Base-by-base conservation (phyloP, 2,797 vertebrate genomes). In the Heterohyrax brucei region DNA sequence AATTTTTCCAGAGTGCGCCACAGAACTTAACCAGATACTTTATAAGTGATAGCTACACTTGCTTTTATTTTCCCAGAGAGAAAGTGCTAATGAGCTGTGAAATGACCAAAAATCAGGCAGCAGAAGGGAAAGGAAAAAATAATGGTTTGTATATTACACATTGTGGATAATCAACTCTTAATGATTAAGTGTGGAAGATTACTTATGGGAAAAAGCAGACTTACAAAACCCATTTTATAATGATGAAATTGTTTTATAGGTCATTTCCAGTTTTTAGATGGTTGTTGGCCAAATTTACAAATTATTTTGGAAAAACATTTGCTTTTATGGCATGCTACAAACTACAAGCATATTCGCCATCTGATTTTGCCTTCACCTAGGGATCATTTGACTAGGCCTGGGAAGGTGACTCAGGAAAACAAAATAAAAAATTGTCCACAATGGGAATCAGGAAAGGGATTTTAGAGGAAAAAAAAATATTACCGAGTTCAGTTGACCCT, bases 31-130 rank as follows among this genome's bases (percentile, higher is more conserved):
- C 18, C n/a, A 82, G 75, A 85, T 82, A 68, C 22, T 79, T 91
- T 39, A 39, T 39, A 3, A 84, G 39, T 83, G 73, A 84, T 72
- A 92, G 68, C 48, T 95, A 66, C 59, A 94, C 84, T 96, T 96
- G 72, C 82, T 96, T 96, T 91, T 96, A 88, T 96, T 96, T 95
- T 94, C 93, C 66, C 70, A 87, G 26, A 56, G 83, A 91, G 56
- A 95, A 94, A 92, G 81, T 85, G 64, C 70, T 83, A 95, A 94
- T 89, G 78, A 95, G 50, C 91, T 97, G 94, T 93, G 94, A 97
- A 97, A 84, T 95, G 95, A 95, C 87, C 77, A 92, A 89, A 96
- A 96, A 21, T 86, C 72, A 89, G 83, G 91, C 89, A 94, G 72
- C 79, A 93, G 89, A 96, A 89, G 13, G 62, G 39, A 28, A 96